Conservation (phyloP, 2,888 invertebrate species). For the Amphipoea oculea region DNA sequence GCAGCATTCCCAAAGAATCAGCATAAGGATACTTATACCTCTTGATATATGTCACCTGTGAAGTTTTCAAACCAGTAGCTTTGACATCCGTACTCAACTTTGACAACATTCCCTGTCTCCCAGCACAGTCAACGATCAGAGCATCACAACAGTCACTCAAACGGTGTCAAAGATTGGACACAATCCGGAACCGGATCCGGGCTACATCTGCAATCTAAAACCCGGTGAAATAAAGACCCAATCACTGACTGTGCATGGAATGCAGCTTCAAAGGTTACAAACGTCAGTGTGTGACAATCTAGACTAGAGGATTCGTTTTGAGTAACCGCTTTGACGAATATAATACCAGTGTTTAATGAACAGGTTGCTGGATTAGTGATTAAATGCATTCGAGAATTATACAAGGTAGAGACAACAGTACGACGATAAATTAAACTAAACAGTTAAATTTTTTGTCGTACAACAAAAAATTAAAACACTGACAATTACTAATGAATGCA, state of each 20-base stretch:
- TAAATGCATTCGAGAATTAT: not conserved
- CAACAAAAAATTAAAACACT: no score
- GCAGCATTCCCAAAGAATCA: no score
- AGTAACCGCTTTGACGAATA: slow-evolving; percentile 6
- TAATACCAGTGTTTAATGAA: not conserved
- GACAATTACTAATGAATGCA: no score
- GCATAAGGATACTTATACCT: no score
- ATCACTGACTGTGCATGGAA: slow-evolving; percentile 10
- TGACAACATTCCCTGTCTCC: not conserved
- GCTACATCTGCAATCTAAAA: slow-evolving; percentile 8
- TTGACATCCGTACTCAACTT: not conserved
- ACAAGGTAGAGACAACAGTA: not conserved
- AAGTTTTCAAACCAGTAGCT: not conserved
- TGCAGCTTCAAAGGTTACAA: not conserved
- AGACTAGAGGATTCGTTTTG: not conserved
- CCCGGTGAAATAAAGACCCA: not conserved
- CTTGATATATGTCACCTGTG: not conserved
- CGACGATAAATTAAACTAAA: not conserved
- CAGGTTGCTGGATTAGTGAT: not conserved
- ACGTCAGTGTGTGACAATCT: not conserved
- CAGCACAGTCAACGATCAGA: not conserved
- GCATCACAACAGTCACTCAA: not conserved
- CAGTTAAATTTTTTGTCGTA: not conserved
- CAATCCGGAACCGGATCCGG: not conserved
- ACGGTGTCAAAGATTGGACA: slow-evolving; percentile 1